Conservation (phyloP, 2,113 vertebrate genomes). For the Strix aluco region DNA sequence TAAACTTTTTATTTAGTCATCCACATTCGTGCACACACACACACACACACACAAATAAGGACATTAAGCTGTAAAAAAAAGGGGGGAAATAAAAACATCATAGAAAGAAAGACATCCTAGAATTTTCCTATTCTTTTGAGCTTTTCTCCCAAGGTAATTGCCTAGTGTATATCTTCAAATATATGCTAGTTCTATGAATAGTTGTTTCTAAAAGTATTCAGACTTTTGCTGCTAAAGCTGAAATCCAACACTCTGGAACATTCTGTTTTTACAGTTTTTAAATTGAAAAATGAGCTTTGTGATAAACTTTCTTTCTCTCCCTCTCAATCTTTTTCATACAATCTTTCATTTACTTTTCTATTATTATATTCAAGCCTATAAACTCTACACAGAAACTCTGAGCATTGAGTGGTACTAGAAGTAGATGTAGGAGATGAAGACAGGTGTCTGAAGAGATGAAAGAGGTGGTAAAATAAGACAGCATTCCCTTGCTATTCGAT, state of each 20-base stretch:
- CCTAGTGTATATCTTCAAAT: background rate
- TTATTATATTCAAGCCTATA: background rate
- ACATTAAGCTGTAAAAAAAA: background rate
- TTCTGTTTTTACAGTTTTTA: background rate
- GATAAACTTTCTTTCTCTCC: background rate
- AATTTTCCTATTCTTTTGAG: background rate
- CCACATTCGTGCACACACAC: background rate
- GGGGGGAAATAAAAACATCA: background rate
- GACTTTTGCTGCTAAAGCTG: background rate
- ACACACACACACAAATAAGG: background rate
- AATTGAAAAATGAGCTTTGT: background rate
- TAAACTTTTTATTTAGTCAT: background rate
- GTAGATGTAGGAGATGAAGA: background rate
- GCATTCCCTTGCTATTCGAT: background rate
- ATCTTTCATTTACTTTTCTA: background rate
- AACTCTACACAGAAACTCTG: background rate
- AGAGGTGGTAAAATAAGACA: background rate
- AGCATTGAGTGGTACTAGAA: background rate
- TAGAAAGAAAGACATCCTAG: background rate
- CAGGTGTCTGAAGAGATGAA: background rate
- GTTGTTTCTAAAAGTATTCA: background rate
- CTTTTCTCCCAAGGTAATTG: background rate
- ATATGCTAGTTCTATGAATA: background rate
- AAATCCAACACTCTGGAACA: background rate
- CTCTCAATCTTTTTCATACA: background rate